These are phyloP conservation scores for Icerya purchasi DNA, from an alignment of 2,888 invertebrate species.

Conservation along the genomic window DNA sequence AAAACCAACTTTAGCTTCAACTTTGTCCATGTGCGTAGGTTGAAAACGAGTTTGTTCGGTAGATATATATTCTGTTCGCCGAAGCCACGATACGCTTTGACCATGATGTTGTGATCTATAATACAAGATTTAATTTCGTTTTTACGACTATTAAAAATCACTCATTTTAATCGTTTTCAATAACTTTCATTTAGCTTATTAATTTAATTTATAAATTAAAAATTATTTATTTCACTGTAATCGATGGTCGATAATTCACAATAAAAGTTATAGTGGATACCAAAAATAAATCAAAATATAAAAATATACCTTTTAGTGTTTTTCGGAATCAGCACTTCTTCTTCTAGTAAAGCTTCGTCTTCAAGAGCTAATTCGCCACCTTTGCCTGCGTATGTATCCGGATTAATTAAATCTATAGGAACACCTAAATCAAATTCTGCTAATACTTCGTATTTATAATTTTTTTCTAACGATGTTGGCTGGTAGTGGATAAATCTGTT, in stretches of 20 bases:
- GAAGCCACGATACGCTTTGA: constrained; percentile 90
- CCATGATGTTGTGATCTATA: constrained; percentile 74
- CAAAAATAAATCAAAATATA: no score
- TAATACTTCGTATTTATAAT: constrained; percentile 85
- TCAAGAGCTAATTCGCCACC: constrained; percentile 55
- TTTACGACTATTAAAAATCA: no score
- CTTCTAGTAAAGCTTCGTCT: constrained; percentile 87
- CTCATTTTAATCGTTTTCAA: no score
- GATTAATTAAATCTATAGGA: constrained; percentile 88
- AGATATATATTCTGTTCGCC: constrained; percentile 96
- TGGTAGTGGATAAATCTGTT: constrained; percentile 78
- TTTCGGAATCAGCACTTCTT: constrained; percentile 73
- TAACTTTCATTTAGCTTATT: no score
- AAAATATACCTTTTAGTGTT: constrained; percentile 45
- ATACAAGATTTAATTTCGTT: no score
- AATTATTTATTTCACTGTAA: background rate
- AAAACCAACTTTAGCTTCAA: constrained; percentile 96
- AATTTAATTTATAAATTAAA: no score
- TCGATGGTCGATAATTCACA: background rate
- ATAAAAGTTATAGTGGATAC: background rate
- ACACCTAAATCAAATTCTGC: constrained; percentile 97
- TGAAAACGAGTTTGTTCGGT: constrained; percentile 96
- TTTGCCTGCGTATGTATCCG: constrained; percentile 74
- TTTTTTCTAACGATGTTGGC: constrained; percentile 81
- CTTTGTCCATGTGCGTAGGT: constrained; percentile 87